Conservation (phyloP, 2,113 vertebrate species). For the Megalops atlanticus region DNA sequence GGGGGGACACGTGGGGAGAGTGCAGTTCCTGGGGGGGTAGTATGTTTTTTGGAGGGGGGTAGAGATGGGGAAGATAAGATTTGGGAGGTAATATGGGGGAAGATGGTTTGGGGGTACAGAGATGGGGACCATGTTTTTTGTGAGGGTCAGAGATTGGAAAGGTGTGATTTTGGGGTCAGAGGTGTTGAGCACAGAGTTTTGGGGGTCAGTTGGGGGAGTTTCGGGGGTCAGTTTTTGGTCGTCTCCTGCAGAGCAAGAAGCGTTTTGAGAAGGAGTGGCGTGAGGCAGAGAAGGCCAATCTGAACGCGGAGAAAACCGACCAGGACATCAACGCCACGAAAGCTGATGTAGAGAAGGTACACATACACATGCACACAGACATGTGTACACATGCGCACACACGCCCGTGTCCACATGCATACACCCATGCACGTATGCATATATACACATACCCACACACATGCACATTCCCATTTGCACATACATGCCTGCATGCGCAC, state of each 20-base stretch:
- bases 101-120: too few species aligned
- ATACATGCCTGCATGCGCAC: too few species aligned
- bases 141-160: too few species aligned
- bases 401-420: neutral
- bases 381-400: neutral
- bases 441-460: neutral
- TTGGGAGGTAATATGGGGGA: too few species aligned
- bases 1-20: too few species aligned
- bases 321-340: conserved; percentile 89
- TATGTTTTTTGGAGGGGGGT: too few species aligned
- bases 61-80: too few species aligned
- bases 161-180: neutral
- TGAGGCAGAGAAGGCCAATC: conserved; percentile 81
- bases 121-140: too few species aligned
- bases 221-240: too few species aligned
- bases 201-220: neutral
- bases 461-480: too few species aligned
- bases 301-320: conserved; percentile 79
- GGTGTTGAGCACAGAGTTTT: neutral
- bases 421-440: neutral
- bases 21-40: too few species aligned
- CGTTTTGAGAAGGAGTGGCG: conserved; percentile 87
- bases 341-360: conserved; percentile 87
- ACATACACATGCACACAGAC: neutral
- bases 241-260: conserved; percentile 77